Percentiles rank a stretch among this genome's conserved stretches.
Evolutionary conservation across 1,140 invertebrate genomes (phyloP).

Genomic region (Brachionus rubens): DNA sequence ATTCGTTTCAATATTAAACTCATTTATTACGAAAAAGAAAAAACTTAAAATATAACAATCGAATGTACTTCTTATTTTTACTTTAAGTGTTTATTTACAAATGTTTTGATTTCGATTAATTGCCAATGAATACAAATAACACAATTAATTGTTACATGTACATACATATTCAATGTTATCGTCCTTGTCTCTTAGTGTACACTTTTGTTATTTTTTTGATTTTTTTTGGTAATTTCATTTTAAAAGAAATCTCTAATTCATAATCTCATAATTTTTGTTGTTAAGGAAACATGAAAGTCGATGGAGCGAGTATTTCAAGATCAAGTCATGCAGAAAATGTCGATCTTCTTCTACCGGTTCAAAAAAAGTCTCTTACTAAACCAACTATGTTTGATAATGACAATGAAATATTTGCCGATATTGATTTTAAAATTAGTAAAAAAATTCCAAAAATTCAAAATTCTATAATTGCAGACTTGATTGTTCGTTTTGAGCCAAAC

Average conservation of each 20-base stretch:
- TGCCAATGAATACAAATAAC: background rate
- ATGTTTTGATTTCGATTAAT: constrained; percentile 22
- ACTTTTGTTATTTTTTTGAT: no score
- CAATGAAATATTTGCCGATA: background rate
- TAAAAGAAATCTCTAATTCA: no score
- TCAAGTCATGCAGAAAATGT: background rate
- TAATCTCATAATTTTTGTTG: no score
- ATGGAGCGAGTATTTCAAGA: no score
- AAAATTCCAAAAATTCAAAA: background rate
- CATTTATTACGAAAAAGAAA: background rate
- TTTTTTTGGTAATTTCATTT: no score
- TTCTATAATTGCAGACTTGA: no score
- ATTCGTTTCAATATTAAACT: constrained; percentile 31
- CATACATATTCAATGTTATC: background rate
- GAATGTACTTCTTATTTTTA: background rate
- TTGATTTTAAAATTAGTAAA: background rate
- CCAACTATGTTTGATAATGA: background rate
- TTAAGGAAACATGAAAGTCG: no score
- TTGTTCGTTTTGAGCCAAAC: no score
- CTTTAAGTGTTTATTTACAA: constrained; percentile 4
- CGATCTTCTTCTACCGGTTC: background rate
- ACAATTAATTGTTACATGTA: constrained; percentile 11
- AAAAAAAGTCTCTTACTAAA: background rate
- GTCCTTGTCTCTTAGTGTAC: background rate
- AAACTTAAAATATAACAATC: background rate